Conservation (phyloP, 2,797 vertebrate genomes). For the Coregonus suidteri region DNA sequence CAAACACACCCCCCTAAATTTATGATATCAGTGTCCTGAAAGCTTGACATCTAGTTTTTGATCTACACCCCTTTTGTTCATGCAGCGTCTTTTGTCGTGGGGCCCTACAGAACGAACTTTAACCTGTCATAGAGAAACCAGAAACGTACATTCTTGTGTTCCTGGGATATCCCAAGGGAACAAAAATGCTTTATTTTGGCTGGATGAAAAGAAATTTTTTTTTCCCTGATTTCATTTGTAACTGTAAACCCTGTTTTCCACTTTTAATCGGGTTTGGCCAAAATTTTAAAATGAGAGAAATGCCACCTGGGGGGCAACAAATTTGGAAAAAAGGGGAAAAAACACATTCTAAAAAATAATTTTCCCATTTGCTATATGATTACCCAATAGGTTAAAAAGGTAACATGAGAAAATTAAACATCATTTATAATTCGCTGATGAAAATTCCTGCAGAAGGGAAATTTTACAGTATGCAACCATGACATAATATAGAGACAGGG, state of each 20-base stretch:
- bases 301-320: slow-evolving; percentile 47
- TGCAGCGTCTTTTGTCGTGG: too few species aligned
- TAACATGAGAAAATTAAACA: too few species aligned
- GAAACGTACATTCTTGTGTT: slow-evolving; percentile 6
- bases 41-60: not conserved
- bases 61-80: not conserved
- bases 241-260: slow-evolving; percentile 34
- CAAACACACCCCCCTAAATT: not conserved
- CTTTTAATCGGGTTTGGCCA: not conserved
- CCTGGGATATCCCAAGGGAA: not conserved
- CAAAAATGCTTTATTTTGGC: not conserved
- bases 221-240: slow-evolving; percentile 24
- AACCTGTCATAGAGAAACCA: not conserved
- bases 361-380: not conserved
- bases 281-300: not conserved
- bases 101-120: not conserved
- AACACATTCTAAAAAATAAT: not conserved
- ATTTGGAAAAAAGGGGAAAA: not conserved
- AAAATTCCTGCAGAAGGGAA: too few species aligned
- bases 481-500: too few species aligned
- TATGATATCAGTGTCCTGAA: not conserved
- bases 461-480: not conserved
- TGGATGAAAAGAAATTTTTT: too few species aligned
- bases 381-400: too few species aligned
- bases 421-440: too few species aligned